These are phyloP conservation scores for Phania funesta DNA, from an alignment of 2,888 invertebrate species.

Conservation along the genomic window DNA sequence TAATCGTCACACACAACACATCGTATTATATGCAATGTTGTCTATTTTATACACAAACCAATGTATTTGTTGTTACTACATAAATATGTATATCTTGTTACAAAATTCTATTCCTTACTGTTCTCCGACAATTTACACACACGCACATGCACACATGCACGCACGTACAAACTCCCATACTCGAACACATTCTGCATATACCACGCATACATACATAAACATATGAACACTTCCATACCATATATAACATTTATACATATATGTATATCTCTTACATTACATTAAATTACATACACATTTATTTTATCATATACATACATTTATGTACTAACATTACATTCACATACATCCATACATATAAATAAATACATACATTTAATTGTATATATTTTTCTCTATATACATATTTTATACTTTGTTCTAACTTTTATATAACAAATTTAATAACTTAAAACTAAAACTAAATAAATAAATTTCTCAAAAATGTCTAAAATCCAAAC, in stretches of 20 bases:
- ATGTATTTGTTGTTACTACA: constrained; percentile 44
- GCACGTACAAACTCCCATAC: not conserved
- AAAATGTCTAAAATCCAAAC: constrained; percentile 51
- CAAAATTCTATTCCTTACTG: constrained; percentile 66
- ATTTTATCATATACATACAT: constrained; percentile 3
- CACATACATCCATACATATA: constrained; percentile 6
- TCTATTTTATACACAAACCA: constrained; percentile 35
- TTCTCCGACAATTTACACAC: constrained; percentile 56
- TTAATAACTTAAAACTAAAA: constrained; percentile 43
- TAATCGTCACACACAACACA: constrained; percentile 28
- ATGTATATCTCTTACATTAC: not conserved
- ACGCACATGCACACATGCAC: not conserved
- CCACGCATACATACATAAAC: constrained; percentile 30
- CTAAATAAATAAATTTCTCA: constrained; percentile 52
- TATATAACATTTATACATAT: not conserved
- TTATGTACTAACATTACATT: constrained; percentile 13
- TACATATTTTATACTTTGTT: constrained; percentile 48
- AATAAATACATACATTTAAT: not conserved
- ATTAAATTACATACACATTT: constrained; percentile 23
- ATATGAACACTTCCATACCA: not conserved
- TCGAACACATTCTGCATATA: constrained; percentile 6
- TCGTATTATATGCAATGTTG: constrained; percentile 19
- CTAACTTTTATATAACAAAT: constrained; percentile 47
- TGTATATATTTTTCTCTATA: constrained; percentile 48
- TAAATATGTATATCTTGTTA: constrained; percentile 30